Conservation (phyloP, 2,113 vertebrate genomes). For the Rhynchopsitta pachyrhyncha region DNA sequence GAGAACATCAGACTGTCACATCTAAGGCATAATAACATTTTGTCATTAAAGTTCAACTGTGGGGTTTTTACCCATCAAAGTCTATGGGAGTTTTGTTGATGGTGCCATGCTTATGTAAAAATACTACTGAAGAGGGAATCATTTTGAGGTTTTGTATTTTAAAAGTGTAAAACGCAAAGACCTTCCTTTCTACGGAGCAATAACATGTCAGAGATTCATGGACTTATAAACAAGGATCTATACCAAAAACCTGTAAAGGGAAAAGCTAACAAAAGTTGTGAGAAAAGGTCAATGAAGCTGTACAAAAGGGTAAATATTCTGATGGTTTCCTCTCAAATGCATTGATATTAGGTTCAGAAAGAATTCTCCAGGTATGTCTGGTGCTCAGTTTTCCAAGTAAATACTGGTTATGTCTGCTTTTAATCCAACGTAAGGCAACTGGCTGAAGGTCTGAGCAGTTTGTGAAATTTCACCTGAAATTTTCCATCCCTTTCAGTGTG, state of each 20-base stretch:
- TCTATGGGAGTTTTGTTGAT: neutral
- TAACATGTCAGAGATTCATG: neutral
- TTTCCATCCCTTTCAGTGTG: neutral
- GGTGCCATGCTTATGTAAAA: neutral
- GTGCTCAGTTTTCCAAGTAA: constrained; percentile 29
- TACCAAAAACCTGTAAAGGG: constrained; percentile 41
- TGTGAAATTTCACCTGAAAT: constrained; percentile 31
- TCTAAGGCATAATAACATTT: neutral
- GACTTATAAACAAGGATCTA: constrained; percentile 42
- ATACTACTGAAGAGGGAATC: neutral
- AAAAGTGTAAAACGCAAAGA: constrained; percentile 2
- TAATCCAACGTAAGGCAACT: neutral
- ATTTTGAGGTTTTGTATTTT: constrained; percentile 2
- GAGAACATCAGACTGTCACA: neutral
- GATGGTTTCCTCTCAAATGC: constrained; percentile 37
- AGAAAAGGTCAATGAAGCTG: constrained; percentile 45
- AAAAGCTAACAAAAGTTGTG: constrained; percentile 45
- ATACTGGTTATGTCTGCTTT: constrained; percentile 28
- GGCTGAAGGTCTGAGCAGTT: neutral
- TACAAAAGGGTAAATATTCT: constrained; percentile 58
- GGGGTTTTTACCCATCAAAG: neutral
- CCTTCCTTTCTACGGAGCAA: neutral
- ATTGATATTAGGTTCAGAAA: constrained; percentile 42
- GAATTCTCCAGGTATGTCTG: constrained; percentile 30
- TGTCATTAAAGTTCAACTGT: neutral